Evolutionary conservation across 23 tunicate genomes (phyloP).

Genomic region (Phallusia fumigata): DNA sequence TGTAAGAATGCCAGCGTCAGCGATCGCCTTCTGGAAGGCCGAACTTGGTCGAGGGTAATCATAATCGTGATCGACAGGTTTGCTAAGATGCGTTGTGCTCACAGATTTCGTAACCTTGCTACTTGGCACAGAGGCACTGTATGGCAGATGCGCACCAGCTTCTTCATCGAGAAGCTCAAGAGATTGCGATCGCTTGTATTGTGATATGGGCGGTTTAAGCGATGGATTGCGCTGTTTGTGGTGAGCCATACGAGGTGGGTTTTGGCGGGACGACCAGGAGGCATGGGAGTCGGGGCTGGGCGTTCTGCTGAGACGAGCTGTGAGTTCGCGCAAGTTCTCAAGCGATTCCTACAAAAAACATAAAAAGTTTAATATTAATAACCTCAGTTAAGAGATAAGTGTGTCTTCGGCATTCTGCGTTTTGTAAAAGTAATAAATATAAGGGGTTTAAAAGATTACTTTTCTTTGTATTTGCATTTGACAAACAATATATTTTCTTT

Average conservation of each 20-base stretch:
- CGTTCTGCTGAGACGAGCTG: constrained; percentile 37
- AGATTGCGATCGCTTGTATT: constrained; percentile 18
- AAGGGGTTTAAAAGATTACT: too few relatives aligned
- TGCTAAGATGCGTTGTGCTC: neutral
- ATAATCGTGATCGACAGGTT: neutral
- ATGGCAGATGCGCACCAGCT: neutral
- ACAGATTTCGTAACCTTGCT: constrained; percentile 1
- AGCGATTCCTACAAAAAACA: constrained; percentile 45
- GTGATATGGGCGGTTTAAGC: neutral
- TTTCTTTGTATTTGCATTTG: too few relatives aligned
- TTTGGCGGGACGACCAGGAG: neutral
- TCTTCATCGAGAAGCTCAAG: constrained; percentile 12
- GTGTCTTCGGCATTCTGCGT: too few relatives aligned
- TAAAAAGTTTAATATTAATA: too few relatives aligned
- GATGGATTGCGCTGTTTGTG: neutral
- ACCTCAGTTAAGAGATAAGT: too few relatives aligned
- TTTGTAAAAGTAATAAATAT: too few relatives aligned
- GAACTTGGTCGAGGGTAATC: constrained; percentile 5
- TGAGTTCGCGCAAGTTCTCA: constrained; percentile 57
- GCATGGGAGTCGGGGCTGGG: constrained; percentile 18
- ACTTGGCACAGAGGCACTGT: neutral
- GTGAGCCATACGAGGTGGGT: neutral
- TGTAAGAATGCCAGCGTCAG: constrained; percentile 44
- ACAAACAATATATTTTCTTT: too few relatives aligned
- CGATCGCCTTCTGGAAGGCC: constrained; percentile 46